Conservation (phyloP, 2,888 invertebrate genomes). For the Cataglyphis altisquamis region DNA sequence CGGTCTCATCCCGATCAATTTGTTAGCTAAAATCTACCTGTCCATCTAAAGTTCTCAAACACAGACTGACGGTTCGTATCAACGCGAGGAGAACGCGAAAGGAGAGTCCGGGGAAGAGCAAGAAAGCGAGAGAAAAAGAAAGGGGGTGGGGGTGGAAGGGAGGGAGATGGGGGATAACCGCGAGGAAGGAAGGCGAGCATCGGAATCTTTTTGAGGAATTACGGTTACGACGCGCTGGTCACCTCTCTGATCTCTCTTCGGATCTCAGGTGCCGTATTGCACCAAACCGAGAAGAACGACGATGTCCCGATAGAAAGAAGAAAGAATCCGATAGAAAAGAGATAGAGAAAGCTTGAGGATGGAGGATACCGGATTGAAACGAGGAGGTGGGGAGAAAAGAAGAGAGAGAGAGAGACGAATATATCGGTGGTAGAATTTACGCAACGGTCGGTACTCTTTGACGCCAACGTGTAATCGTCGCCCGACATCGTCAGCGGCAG, state of each 20-base stretch:
- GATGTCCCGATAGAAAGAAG: slow-evolving; percentile 16
- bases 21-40: slow-evolving; percentile 67
- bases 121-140: slow-evolving; percentile 9
- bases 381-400: slow-evolving; percentile 49
- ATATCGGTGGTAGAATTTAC: slow-evolving; percentile 64
- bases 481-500: slow-evolving; percentile 45
- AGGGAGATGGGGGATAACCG: not conserved
- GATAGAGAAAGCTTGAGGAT: slow-evolving; percentile 35
- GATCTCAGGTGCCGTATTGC: slow-evolving; percentile 53
- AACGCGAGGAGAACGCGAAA: slow-evolving; percentile 32
- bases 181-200: slow-evolving; percentile 38
- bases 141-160: not conserved
- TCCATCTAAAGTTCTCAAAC: slow-evolving; percentile 57
- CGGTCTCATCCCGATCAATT: slow-evolving; percentile 66
- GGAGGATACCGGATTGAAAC: slow-evolving; percentile 1
- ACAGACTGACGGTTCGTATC: slow-evolving; percentile 36
- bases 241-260: slow-evolving; percentile 59
- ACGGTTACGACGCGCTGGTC: slow-evolving; percentile 62
- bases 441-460: slow-evolving; percentile 74
- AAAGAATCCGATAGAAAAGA: slow-evolving; percentile 25
- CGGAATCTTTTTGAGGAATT: slow-evolving; percentile 66
- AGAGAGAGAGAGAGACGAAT: slow-evolving; percentile 28
- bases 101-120: not conserved
- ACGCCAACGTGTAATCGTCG: slow-evolving; percentile 70
- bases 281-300: slow-evolving; percentile 41